Percentiles rank a stretch among this genome's conserved stretches.
Evolutionary conservation across 1,140 invertebrate species (phyloP).

Genomic region (Palaemon carinicauda): DNA sequence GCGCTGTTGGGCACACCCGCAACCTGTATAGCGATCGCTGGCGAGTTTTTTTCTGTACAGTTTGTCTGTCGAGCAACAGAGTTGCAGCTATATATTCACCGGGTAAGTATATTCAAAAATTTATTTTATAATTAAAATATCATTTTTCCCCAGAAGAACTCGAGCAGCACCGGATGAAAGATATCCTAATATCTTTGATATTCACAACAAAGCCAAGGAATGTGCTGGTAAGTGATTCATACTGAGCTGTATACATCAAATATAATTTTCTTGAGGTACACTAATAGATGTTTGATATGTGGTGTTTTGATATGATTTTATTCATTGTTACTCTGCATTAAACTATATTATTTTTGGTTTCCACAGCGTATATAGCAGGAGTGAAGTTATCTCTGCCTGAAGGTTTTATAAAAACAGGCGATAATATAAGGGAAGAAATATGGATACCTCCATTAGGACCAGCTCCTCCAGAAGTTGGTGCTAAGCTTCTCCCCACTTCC

Average conservation of each 20-base stretch:
- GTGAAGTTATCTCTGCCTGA: conserved; percentile 81
- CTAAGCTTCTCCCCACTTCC: conserved; percentile 75
- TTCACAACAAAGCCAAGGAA: conserved; percentile 74
- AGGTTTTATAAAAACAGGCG: conserved; percentile 75
- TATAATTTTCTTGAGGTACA: not conserved
- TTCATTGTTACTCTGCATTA: not conserved
- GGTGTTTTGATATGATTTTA: not conserved
- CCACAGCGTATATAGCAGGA: conserved; percentile 59
- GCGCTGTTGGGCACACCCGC: no score
- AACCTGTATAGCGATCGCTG: no score
- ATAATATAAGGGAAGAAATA: conserved; percentile 82
- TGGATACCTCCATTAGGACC: conserved; percentile 80
- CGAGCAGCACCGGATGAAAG: conserved; percentile 68
- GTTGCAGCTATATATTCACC: no score
- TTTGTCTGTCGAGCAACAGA: no score
- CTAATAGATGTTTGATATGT: not conserved
- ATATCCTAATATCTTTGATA: conserved; percentile 89
- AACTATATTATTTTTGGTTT: not conserved
- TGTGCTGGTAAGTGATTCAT: conserved; percentile 65
- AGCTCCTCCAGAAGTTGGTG: conserved; percentile 73
- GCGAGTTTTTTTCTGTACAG: no score
- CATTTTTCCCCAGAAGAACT: conserved; percentile 63
- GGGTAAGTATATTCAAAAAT: no score
- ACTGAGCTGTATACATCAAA: not conserved
- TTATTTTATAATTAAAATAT: no score